These are phyloP conservation scores for Sebastes hubbsi DNA, from an alignment of 2,797 vertebrate species.

Conservation along the genomic window DNA sequence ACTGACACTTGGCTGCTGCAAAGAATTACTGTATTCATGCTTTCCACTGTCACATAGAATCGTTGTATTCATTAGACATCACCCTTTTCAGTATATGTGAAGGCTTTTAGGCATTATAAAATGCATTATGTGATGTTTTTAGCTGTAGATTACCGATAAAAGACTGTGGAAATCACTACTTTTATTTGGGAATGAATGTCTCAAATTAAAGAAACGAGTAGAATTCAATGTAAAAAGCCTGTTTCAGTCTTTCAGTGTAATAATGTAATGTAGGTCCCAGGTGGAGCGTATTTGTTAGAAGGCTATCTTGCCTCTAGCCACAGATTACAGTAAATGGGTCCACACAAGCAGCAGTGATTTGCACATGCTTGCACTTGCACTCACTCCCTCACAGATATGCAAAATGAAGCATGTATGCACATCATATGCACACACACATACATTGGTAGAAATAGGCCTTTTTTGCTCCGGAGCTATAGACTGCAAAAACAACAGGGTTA, in stretches of 20 bases:
- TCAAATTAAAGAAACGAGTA: not conserved
- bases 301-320: constrained; percentile 39
- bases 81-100: not conserved
- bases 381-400: not conserved
- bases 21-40: not conserved
- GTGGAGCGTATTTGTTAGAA: not conserved
- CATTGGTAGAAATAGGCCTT: not conserved
- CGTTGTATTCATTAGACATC: not conserved
- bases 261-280: not conserved
- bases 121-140: not conserved
- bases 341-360: constrained; percentile 34
- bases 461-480: not conserved
- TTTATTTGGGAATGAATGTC: not conserved
- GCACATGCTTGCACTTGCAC: constrained; percentile 36
- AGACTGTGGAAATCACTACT: not conserved
- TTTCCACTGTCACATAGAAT: not conserved
- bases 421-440: not conserved
- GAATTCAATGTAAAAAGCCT: not conserved
- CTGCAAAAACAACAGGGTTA: constrained; percentile 8
- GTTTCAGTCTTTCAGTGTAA: not conserved
- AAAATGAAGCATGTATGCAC: not conserved
- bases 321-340: constrained; percentile 34
- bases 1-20: not conserved
- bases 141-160: not conserved
- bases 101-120: not conserved